A percentile compares a stretch with the other conserved stretches of the same genome.
These are phyloP conservation scores for Coregonus suidteri DNA, from an alignment of 2,797 vertebrate species.

Conservation along the genomic window DNA sequence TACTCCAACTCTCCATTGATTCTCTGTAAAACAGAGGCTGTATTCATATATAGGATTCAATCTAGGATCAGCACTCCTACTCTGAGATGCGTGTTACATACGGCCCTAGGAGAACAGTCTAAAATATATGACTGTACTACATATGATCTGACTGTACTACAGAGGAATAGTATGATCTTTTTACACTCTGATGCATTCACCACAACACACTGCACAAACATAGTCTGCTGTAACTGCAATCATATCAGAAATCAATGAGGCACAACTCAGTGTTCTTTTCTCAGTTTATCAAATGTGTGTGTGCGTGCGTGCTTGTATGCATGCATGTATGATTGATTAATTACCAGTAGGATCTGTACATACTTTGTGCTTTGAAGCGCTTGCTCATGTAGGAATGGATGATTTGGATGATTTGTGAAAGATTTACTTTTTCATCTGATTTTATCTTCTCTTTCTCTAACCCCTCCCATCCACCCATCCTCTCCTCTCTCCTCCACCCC, in stretches of 20 bases:
- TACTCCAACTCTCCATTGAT: background rate
- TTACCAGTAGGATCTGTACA: conserved; percentile 4
- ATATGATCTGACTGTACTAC: background rate
- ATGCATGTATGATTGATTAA: background rate
- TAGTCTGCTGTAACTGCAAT: conserved; percentile 45
- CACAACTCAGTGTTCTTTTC: conserved; percentile 28
- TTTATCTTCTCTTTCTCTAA: background rate
- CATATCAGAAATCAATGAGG: conserved; percentile 63
- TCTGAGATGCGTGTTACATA: background rate
- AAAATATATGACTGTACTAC: background rate
- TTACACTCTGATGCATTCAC: conserved; percentile 50
- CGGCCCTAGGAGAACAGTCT: background rate
- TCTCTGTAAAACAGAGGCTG: background rate
- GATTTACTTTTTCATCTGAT: background rate
- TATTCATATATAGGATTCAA: background rate
- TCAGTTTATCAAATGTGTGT: background rate
- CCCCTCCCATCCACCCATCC: background rate
- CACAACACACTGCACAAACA: conserved; percentile 38
- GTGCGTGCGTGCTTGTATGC: background rate
- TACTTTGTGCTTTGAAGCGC: background rate
- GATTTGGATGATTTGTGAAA: background rate
- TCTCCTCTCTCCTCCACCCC: background rate
- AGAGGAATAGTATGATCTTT: background rate
- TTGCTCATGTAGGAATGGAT: background rate
- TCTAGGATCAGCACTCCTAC: background rate